Percentiles rank a stretch among this genome's conserved stretches.
Conservation (phyloP, 2,797 vertebrate species). For the Urosaurus nigricauda region DNA sequence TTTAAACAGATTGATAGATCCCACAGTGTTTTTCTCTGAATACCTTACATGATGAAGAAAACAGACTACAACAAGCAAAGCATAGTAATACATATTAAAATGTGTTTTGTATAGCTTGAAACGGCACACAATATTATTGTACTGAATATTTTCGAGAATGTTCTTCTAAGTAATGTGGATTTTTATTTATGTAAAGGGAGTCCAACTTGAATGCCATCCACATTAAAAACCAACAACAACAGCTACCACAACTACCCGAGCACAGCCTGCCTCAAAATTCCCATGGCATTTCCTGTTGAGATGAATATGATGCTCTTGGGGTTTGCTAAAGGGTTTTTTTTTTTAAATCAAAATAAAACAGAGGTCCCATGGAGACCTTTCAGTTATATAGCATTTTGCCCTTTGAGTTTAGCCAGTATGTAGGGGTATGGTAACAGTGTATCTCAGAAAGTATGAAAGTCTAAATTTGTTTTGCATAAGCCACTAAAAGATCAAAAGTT, state of each 20-base stretch:
- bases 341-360: slow-evolving; percentile 19
- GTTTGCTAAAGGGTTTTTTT: slow-evolving; percentile 63
- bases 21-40: slow-evolving; percentile 35
- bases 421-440: neutral
- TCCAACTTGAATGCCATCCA: slow-evolving; percentile 43
- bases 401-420: fast-evolving
- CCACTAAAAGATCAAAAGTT: neutral
- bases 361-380: slow-evolving; percentile 65
- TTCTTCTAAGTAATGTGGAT: neutral
- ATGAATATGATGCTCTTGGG: slow-evolving; percentile 71
- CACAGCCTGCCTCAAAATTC: slow-evolving; percentile 67
- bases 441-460: slow-evolving; percentile 31
- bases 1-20: neutral
- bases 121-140: neutral
- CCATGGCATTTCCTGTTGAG: slow-evolving; percentile 59
- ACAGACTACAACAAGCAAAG: neutral
- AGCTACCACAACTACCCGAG: slow-evolving; percentile 32
- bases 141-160: neutral
- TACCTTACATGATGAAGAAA: neutral
- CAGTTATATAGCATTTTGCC: slow-evolving; percentile 23
- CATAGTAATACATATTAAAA: neutral
- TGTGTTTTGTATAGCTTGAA: neutral
- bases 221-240: slow-evolving; percentile 38
- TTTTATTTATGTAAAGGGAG: neutral
- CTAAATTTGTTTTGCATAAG: slow-evolving; percentile 10